Conservation (phyloP, 1,140 invertebrate genomes). For the Heterodera schachtii region DNA sequence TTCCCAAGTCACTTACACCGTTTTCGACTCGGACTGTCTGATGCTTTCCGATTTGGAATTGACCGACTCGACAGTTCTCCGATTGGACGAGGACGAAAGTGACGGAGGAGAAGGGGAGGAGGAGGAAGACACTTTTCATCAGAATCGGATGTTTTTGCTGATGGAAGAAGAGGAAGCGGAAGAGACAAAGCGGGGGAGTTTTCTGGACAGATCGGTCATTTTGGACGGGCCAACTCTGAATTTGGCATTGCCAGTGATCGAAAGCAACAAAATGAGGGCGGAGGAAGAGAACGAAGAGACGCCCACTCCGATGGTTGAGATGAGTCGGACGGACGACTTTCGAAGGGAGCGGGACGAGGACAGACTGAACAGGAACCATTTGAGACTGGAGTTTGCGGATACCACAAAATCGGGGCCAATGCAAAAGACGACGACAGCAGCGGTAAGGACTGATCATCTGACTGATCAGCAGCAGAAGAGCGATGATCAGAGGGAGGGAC, state of each 20-base stretch:
- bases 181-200: neutral
- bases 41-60: conserved; percentile 34
- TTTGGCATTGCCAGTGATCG: conserved; percentile 26
- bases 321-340: neutral
- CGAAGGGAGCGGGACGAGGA: conserved; percentile 3
- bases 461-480: neutral
- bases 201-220: conserved; percentile 10
- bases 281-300: conserved; percentile 12
- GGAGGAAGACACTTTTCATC: neutral
- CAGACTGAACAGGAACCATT: conserved; percentile 25
- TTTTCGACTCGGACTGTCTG: conserved; percentile 29
- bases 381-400: neutral
- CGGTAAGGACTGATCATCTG: neutral
- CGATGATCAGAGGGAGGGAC: neutral
- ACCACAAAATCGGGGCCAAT: neutral
- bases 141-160: neutral
- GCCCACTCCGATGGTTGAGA: conserved; percentile 28
- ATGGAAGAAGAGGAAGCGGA: neutral
- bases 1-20: conserved; percentile 32
- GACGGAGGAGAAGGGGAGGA: neutral
- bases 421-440: conserved; percentile 2
- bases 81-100: conserved; percentile 31
- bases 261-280: neutral
- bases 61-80: conserved; percentile 20
- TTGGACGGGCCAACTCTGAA: conserved; percentile 34